Percentiles rank a stretch among this genome's conserved stretches.
phyloP scores from a whole-genome alignment of 92 coral and sea anemone genomes.

The Metridium senile region DNA sequence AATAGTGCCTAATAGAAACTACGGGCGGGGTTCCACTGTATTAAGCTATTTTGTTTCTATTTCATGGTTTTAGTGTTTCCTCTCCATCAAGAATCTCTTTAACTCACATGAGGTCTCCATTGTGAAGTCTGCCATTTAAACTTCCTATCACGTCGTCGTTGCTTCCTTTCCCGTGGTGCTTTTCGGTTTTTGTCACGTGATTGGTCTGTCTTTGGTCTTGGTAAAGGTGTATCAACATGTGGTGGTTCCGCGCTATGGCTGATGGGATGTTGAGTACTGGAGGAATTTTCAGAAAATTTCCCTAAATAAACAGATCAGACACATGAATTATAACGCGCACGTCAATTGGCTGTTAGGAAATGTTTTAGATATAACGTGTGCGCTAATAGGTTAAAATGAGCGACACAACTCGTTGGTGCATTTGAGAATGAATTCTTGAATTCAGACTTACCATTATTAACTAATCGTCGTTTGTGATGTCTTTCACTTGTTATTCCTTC shows the following conservation, averaged over 20 bases:
- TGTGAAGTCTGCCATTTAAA: slow-evolving; percentile 30
- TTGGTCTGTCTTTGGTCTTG: background rate
- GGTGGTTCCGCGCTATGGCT: background rate
- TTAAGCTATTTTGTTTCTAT: too few relatives aligned
- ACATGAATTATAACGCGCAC: background rate
- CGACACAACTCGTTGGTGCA: too few relatives aligned
- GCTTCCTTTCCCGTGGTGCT: slow-evolving; percentile 24
- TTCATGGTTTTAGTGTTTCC: too few relatives aligned
- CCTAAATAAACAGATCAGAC: background rate
- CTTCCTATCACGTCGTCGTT: slow-evolving; percentile 13
- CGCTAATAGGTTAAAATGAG: background rate
- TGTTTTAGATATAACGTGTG: background rate
- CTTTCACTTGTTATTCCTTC: background rate
- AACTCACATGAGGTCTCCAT: slow-evolving; percentile 36
- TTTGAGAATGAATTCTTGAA: too few relatives aligned
- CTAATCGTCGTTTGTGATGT: background rate
- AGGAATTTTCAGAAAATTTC: slow-evolving; percentile 3
- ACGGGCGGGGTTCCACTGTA: too few relatives aligned
- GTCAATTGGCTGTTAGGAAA: background rate
- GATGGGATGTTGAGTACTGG: background rate
- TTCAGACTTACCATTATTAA: background rate
- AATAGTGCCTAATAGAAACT: too few relatives aligned
- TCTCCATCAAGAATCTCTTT: too few relatives aligned
- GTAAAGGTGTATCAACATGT: background rate
- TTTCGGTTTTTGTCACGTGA: slow-evolving; percentile 7